Conservation (phyloP, 2,113 vertebrate genomes). For the Leptobrachium ailaonicum region DNA sequence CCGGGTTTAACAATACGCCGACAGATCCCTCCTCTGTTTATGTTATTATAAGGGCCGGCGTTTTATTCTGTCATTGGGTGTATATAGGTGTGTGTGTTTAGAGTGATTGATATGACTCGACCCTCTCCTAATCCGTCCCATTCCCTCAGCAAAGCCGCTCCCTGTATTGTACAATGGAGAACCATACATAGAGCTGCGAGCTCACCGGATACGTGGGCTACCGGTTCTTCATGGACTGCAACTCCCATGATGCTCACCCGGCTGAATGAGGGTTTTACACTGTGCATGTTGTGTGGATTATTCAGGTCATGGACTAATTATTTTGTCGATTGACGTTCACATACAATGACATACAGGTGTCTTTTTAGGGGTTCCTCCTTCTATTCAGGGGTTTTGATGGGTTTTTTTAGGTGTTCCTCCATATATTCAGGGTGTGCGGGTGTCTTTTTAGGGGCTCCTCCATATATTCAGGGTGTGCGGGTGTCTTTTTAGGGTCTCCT, state of each 20-base stretch:
- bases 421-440: too few relatives aligned
- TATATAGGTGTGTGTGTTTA: slow-evolving; percentile 9
- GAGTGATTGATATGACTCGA: slow-evolving; percentile 3
- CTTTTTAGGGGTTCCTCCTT: too few relatives aligned
- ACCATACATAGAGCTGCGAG: too few relatives aligned
- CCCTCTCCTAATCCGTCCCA: slow-evolving; percentile 10
- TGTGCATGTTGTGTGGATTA: too few relatives aligned
- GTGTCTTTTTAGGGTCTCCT: too few relatives aligned
- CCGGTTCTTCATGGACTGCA: background rate
- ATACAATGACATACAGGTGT: too few relatives aligned
- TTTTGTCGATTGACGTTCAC: too few relatives aligned
- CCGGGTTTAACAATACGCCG: background rate
- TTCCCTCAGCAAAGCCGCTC: background rate
- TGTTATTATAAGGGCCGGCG: background rate
- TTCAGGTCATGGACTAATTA: too few relatives aligned
- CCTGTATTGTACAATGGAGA: slow-evolving; percentile 1
- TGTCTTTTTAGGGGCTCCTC: too few relatives aligned
- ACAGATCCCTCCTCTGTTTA: background rate
- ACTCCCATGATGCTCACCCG: background rate
- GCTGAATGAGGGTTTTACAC: background rate
- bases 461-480: too few relatives aligned
- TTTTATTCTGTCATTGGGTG: slow-evolving; percentile 1
- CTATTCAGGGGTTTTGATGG: too few relatives aligned
- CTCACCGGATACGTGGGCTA: background rate
- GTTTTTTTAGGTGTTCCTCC: too few relatives aligned